A percentile compares a stretch with the other conserved stretches of the same genome.
Conservation (phyloP, 2,888 invertebrate species). For the Salticus scenicus region DNA sequence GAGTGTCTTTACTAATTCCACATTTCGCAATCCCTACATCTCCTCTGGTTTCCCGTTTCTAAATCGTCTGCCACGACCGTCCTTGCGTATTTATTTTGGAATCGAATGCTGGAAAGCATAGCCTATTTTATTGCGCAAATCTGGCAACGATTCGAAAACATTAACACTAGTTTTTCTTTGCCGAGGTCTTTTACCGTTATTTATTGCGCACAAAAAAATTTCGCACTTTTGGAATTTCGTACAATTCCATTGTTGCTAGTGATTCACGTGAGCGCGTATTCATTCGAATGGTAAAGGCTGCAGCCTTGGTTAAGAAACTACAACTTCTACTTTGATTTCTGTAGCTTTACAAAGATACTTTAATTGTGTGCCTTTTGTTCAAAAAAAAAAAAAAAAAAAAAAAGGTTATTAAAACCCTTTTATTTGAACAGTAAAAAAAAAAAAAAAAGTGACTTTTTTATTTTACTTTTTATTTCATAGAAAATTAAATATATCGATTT, state of each 20-base stretch:
- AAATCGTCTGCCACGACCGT: constrained; percentile 19
- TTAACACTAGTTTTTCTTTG: constrained; percentile 13
- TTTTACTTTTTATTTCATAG: too few relatives aligned
- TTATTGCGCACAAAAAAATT: constrained; percentile 53
- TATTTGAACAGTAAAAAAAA: too few relatives aligned
- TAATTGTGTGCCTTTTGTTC: background rate
- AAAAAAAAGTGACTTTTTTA: too few relatives aligned
- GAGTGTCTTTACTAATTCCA: constrained; percentile 32
- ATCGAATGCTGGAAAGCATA: background rate
- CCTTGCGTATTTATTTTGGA: constrained; percentile 36
- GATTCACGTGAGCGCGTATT: constrained; percentile 40
- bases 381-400: constrained; percentile 3
- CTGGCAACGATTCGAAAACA: constrained; percentile 28
- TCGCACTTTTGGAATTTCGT: constrained; percentile 38
- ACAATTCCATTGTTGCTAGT: constrained; percentile 38
- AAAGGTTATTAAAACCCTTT: background rate
- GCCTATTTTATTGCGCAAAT: constrained; percentile 44
- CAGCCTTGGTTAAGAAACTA: constrained; percentile 42
- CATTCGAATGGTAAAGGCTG: constrained; percentile 47
- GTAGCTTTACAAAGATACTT: background rate
- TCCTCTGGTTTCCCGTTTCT: constrained; percentile 17
- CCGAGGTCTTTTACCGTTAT: constrained; percentile 50
- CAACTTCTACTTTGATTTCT: background rate
- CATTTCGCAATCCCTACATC: constrained; percentile 33
- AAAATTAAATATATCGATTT: too few relatives aligned